These are phyloP conservation scores for Nanorana parkeri DNA, from an alignment of 2,113 vertebrate genomes.

Conservation along the genomic window DNA sequence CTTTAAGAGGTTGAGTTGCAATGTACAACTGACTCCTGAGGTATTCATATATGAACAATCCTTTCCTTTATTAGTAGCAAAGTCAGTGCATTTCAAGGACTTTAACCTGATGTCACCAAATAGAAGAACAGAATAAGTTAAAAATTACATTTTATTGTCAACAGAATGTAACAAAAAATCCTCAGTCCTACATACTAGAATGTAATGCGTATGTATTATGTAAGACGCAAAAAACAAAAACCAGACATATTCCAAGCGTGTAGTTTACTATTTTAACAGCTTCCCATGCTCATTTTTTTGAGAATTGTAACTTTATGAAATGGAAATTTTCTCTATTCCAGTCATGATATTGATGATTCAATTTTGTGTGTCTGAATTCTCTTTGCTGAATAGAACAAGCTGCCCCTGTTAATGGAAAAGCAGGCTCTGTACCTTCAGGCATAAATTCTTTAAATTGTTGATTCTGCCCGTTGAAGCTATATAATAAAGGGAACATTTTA, in stretches of 20 bases:
- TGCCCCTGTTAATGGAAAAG: slow-evolving; percentile 16
- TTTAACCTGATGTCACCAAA: no score
- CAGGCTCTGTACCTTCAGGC: slow-evolving; percentile 24
- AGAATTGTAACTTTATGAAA: slow-evolving; percentile 12
- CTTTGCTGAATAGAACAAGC: slow-evolving; percentile 25
- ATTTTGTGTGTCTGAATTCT: slow-evolving; percentile 37
- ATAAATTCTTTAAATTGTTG: slow-evolving; percentile 41
- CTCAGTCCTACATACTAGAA: not conserved
- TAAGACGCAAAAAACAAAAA: not conserved
- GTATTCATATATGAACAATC: no score
- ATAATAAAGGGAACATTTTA: slow-evolving; percentile 44
- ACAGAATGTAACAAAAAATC: no score
- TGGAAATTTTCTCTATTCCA: slow-evolving; percentile 25
- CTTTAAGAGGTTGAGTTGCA: no score
- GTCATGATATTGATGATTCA: slow-evolving; percentile 50
- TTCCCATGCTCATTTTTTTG: slow-evolving; percentile 1
- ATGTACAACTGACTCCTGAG: no score
- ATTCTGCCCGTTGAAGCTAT: slow-evolving; percentile 1
- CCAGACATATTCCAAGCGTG: not conserved
- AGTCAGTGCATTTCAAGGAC: no score
- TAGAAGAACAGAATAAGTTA: no score
- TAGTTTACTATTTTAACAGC: slow-evolving; percentile 9
- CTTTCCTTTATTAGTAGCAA: no score
- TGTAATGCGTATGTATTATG: not conserved
- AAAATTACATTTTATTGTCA: no score